phyloP scores from a whole-genome alignment of 2,888 invertebrate genomes.

The Dilophus febrilis region DNA sequence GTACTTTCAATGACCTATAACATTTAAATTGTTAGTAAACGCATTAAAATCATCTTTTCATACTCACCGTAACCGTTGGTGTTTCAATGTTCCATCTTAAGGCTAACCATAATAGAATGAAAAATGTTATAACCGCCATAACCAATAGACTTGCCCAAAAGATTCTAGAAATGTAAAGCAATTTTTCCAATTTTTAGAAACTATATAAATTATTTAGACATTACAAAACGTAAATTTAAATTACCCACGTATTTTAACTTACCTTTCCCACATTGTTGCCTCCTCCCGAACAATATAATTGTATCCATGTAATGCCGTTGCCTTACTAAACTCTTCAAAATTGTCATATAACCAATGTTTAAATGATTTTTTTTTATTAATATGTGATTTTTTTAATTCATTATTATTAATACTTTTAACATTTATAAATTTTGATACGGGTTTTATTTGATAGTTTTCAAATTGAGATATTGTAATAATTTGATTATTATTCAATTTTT shows the following conservation, averaged over 20 bases:
- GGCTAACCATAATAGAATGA: slow-evolving; percentile 37
- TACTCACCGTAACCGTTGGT: slow-evolving; percentile 41
- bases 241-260: too few relatives aligned
- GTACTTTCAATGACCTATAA: slow-evolving; percentile 36
- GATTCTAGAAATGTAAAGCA: background rate
- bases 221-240: too few relatives aligned
- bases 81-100: slow-evolving; percentile 42
- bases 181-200: slow-evolving; percentile 2
- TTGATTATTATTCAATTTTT: too few relatives aligned
- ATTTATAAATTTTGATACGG: too few relatives aligned
- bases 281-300: slow-evolving; percentile 45
- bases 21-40: background rate
- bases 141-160: slow-evolving; percentile 40
- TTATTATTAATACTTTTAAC: too few relatives aligned
- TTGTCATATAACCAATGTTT: slow-evolving; percentile 20
- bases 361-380: too few relatives aligned
- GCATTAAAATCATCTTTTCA: too few relatives aligned
- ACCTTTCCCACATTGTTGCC: slow-evolving; percentile 40
- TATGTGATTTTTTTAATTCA: too few relatives aligned
- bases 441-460: too few relatives aligned
- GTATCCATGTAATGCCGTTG: slow-evolving; percentile 53
- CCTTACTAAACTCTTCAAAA: slow-evolving; percentile 40
- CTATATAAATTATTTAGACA: too few relatives aligned
- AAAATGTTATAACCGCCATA: slow-evolving; percentile 35
- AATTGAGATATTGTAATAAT: too few relatives aligned